phyloP scores from a whole-genome alignment of 2,113 vertebrate species.

The Cepphus grylle region DNA sequence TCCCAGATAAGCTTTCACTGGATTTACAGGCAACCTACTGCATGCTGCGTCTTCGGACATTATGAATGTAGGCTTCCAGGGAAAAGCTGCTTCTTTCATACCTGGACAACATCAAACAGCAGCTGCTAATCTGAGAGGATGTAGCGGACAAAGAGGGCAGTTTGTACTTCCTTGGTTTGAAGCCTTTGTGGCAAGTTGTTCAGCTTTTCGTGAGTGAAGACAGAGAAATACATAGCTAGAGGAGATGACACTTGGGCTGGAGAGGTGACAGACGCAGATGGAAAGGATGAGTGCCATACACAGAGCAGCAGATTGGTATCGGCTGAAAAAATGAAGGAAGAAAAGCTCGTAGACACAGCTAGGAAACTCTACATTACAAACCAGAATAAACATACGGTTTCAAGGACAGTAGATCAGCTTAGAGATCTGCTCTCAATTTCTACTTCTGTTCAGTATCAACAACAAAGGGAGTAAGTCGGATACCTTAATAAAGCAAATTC shows the following conservation, averaged over 20 bases:
- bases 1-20: not conserved
- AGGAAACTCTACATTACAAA: not conserved
- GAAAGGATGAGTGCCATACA: not conserved
- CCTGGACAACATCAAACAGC: not conserved
- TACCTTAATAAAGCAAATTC: slow-evolving; percentile 13
- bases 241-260: not conserved
- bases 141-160: not conserved
- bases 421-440: not conserved
- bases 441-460: not conserved
- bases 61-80: not conserved
- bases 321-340: not conserved
- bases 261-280: not conserved
- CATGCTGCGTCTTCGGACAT: not conserved
- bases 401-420: not conserved
- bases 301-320: not conserved
- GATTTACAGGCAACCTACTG: not conserved
- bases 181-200: not conserved
- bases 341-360: not conserved
- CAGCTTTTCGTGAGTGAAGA: not conserved
- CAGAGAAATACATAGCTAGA: not conserved
- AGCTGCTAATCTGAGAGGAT: not conserved
- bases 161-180: not conserved
- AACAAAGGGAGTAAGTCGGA: not conserved
- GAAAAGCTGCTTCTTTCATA: not conserved
- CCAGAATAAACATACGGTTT: not conserved